These are phyloP conservation scores for Alligator sinensis DNA, from an alignment of 2,113 vertebrate genomes.

Conservation along the genomic window DNA sequence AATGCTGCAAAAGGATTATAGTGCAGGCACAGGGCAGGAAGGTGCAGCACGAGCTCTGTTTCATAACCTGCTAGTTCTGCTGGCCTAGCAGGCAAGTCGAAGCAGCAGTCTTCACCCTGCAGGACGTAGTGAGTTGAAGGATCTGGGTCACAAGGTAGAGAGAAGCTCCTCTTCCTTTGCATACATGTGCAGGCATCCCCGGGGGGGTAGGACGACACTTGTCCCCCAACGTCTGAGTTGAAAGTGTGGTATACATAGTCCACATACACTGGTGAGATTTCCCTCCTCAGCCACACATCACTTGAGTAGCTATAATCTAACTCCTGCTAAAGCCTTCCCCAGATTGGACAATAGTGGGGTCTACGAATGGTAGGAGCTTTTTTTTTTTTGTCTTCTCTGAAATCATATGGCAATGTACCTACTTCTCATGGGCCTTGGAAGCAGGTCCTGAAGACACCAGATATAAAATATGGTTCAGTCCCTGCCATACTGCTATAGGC, in stretches of 20 bases:
- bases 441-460: too few relatives aligned
- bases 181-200: not conserved
- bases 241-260: too few relatives aligned
- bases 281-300: not conserved
- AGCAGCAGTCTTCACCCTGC: not conserved
- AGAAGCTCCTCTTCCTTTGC: not conserved
- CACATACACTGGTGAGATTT: not conserved
- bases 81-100: not conserved
- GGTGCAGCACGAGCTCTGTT: not conserved
- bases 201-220: not conserved
- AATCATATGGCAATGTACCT: not conserved
- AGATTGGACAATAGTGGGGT: not conserved
- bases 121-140: not conserved
- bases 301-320: not conserved
- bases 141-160: not conserved
- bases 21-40: not conserved
- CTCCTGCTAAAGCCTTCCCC: not conserved
- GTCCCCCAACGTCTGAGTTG: not conserved
- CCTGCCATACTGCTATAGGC: too few relatives aligned
- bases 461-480: too few relatives aligned
- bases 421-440: fast-evolving
- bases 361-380: not conserved
- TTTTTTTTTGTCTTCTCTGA: not conserved
- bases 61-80: not conserved
- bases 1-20: not conserved